Conservation (phyloP, 2,888 invertebrate genomes). For the Drosophila flavopinicola region DNA sequence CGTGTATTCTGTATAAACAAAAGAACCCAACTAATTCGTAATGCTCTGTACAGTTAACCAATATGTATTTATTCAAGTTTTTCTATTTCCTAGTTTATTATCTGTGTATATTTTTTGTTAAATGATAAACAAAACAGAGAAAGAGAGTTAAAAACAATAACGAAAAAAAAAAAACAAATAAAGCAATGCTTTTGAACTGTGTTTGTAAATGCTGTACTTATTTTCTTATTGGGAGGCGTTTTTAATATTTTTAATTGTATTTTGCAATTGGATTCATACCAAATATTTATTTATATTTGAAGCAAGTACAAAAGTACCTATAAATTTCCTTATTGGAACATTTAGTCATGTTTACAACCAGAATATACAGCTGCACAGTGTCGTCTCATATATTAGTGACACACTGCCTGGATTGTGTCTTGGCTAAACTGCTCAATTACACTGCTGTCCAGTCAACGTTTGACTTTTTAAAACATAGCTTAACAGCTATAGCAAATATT, state of each 20-base stretch:
- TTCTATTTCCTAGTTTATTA: constrained; percentile 53
- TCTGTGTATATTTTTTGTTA: constrained; percentile 69
- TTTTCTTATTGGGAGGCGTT: neutral
- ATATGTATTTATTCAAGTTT: constrained; percentile 65
- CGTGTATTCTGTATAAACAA: constrained; percentile 22
- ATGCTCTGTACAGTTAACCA: constrained; percentile 59
- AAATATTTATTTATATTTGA: too few species aligned
- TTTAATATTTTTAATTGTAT: neutral
- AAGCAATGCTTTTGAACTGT: constrained; percentile 50
- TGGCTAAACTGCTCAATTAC: constrained; percentile 9
- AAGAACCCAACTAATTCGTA: constrained; percentile 21
- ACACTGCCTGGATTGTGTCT: neutral
- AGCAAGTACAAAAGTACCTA: too few species aligned
- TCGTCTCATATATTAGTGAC: neutral
- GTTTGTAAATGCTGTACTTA: constrained; percentile 5
- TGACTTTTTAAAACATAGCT: neutral
- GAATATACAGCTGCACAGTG: neutral
- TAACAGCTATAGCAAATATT: neutral
- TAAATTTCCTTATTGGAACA: too few species aligned
- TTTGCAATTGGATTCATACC: too few species aligned
- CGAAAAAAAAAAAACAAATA: constrained; percentile 22
- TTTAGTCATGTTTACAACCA: constrained; percentile 20
- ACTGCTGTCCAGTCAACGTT: constrained; percentile 6
- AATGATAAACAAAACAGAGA: constrained; percentile 39
- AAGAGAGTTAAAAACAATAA: constrained; percentile 34